Conservation (phyloP, 2,113 vertebrate genomes). For the Parus major region DNA sequence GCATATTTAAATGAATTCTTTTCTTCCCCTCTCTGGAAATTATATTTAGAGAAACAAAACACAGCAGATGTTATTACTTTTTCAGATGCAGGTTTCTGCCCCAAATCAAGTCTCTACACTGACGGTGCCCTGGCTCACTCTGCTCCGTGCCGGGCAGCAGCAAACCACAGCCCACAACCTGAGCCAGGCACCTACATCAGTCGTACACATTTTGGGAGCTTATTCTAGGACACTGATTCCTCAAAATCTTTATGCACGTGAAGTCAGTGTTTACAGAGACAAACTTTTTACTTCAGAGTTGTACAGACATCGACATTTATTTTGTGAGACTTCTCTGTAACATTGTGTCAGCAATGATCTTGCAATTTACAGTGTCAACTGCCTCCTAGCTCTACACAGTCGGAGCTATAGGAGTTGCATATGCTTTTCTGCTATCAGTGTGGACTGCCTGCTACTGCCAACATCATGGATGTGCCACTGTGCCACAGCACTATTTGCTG, state of each 20-base stretch:
- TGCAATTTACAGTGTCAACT: neutral
- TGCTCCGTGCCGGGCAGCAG: slow-evolving; percentile 2
- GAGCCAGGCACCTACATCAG: neutral
- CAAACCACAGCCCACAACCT: rapidly evolving
- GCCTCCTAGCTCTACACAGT: neutral
- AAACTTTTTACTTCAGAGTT: neutral
- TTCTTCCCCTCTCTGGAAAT: slow-evolving; percentile 36
- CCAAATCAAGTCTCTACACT: slow-evolving; percentile 28
- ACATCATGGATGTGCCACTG: rapidly evolving
- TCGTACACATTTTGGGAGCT: rapidly evolving
- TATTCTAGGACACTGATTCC: neutral
- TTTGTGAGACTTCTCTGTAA: neutral
- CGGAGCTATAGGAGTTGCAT: neutral
- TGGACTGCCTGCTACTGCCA: neutral
- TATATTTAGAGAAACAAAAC: slow-evolving; percentile 62
- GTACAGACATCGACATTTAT: neutral
- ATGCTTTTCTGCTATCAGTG: neutral
- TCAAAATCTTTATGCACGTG: neutral
- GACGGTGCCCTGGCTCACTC: neutral
- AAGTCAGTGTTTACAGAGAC: neutral
- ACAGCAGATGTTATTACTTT: slow-evolving; percentile 57
- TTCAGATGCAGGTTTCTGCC: slow-evolving; percentile 51
- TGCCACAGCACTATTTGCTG: neutral
- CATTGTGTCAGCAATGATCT: neutral
- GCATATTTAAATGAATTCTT: slow-evolving; percentile 68